Base-by-base conservation (phyloP, 2,113 vertebrate species). In the Vidua chalybeata region DNA sequence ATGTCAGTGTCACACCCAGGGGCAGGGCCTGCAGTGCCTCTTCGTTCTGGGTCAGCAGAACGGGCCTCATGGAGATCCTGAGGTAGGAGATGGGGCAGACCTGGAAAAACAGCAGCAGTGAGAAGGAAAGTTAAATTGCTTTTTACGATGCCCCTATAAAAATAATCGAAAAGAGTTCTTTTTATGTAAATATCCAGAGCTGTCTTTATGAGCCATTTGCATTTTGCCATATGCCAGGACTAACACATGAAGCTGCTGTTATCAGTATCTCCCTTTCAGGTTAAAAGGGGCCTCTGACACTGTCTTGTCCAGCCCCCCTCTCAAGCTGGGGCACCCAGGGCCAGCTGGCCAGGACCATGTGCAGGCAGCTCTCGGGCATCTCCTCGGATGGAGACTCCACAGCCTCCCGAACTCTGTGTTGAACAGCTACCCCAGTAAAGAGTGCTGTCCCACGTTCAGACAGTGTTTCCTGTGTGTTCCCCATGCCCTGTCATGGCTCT, bases 21-120 rank as follows among this genome's bases (percentile, higher is more conserved):
- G 99, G 99, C 49, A 99, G 95, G 81, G 98, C 98, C 9, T 89
- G 63, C 76, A 98, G 93, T 1, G 89, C 79, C 75, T 99, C 98
- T 75, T 94, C 96, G 94, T 88, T 97, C 46, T 96, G 92, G 1
- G 97, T 98, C 84, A 98, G 94, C 56, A 99, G 96, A 26, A 97
- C n/a, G 0, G 99, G 99, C 87, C 97, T 98, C 95, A 98, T 98
- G 75, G 98, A 99, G 89, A 99, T 97, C 86, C 98, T 98, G 59
- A 99, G 93, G 72, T 99, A 99, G 5, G 99, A 99, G 72, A 99
- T 97, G 21, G 99, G 99, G n/a, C 98, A 97, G 68, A 99, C 99
- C 99, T 99, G 92, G 74, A 51, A 66, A 91, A 77, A 67, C 23
- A 75, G 4, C 2, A 76, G 31, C 33, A 84, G 35, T 8, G 54